A percentile compares a stretch with the other conserved stretches of the same genome.
Evolutionary conservation across 2,113 vertebrate species (phyloP).

Genomic region (Sterrhoptilus dennistouni): DNA sequence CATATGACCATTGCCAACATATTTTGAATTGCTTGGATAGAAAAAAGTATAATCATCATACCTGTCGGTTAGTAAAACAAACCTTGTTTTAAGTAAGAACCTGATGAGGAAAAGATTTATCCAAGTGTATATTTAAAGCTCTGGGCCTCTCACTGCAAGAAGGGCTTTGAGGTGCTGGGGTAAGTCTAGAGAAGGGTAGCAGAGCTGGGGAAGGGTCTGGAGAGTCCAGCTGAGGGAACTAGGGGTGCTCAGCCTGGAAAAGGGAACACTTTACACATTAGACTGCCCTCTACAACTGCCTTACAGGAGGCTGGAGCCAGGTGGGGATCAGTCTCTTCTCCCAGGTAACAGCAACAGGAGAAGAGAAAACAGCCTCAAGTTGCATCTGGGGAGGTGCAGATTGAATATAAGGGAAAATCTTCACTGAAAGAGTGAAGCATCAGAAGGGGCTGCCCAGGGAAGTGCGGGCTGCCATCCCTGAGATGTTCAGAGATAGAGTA

Average conservation of each 20-base stretch:
- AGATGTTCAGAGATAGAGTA: background rate
- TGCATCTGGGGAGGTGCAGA: background rate
- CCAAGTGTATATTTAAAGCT: background rate
- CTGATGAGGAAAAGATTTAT: background rate
- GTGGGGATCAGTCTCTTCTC: background rate
- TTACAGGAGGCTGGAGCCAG: background rate
- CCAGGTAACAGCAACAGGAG: background rate
- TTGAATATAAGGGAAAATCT: background rate
- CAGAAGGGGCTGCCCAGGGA: background rate
- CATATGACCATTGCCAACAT: background rate
- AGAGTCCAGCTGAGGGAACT: background rate
- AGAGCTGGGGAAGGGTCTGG: background rate
- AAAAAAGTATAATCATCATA: background rate
- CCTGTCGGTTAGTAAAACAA: background rate
- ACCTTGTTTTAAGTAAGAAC: background rate
- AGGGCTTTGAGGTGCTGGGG: background rate
- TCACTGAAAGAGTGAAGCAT: background rate
- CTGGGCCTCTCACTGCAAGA: too few relatives aligned
- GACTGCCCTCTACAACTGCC: background rate
- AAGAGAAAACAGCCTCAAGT: background rate
- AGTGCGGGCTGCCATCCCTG: background rate
- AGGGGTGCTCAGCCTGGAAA: background rate
- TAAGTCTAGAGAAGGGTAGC: background rate
- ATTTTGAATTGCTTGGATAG: background rate
- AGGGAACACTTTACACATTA: background rate